These are phyloP conservation scores for Caranx ignobilis DNA, from an alignment of 2,113 vertebrate genomes.

Conservation along the genomic window DNA sequence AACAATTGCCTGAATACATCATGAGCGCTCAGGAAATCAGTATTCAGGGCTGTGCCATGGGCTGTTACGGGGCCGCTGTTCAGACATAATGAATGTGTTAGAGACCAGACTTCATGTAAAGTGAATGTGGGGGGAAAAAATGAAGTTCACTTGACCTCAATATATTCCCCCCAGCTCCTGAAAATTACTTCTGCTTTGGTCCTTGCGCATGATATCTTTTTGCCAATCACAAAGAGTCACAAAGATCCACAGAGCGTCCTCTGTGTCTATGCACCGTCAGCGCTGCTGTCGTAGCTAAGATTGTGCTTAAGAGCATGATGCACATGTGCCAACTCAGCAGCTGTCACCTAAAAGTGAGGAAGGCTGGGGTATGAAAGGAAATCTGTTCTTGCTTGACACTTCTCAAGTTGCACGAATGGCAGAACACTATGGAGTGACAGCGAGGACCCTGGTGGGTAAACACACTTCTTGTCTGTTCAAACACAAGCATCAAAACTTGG, in stretches of 20 bases:
- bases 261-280: slow-evolving; percentile 69
- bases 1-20: slow-evolving; percentile 27
- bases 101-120: slow-evolving; percentile 67
- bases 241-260: slow-evolving; percentile 59
- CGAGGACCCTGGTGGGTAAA: slow-evolving; percentile 46
- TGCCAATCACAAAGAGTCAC: slow-evolving; percentile 67
- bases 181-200: slow-evolving; percentile 76
- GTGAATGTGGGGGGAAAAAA: slow-evolving; percentile 54
- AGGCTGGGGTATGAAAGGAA: slow-evolving; percentile 64
- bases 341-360: slow-evolving; percentile 66
- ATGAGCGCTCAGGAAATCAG: slow-evolving; percentile 50
- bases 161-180: slow-evolving; percentile 66
- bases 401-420: slow-evolving; percentile 65
- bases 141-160: slow-evolving; percentile 76
- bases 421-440: slow-evolving; percentile 56
- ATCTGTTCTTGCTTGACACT: slow-evolving; percentile 61
- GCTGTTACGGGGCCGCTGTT: slow-evolving; percentile 53
- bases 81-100: slow-evolving; percentile 69
- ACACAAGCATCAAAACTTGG: slow-evolving; percentile 5
- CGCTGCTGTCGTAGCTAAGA: slow-evolving; percentile 59
- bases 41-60: slow-evolving; percentile 46
- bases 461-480: slow-evolving; percentile 32
- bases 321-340: slow-evolving; percentile 76
- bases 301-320: slow-evolving; percentile 62
- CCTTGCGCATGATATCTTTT: slow-evolving; percentile 76